Evolutionary conservation across 2,888 invertebrate species (phyloP).

Genomic region (Amblyjoppa fuscipennis): DNA sequence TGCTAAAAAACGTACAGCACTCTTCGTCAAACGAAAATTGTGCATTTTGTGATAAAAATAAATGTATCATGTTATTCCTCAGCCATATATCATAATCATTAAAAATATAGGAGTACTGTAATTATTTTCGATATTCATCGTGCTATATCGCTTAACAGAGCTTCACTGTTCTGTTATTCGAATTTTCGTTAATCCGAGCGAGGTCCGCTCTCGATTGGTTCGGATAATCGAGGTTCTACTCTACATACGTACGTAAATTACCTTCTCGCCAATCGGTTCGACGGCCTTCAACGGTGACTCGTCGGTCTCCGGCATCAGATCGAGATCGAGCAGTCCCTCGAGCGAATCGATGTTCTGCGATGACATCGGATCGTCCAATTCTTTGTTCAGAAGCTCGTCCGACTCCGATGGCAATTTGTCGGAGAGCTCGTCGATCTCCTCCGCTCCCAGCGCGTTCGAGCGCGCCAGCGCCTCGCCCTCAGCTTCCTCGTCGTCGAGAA

Average conservation of each 20-base stretch:
- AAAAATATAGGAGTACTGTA: no score
- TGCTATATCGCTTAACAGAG: no score
- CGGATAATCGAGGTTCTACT: no score
- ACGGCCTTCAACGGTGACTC: conserved; percentile 58
- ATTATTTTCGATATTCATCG: no score
- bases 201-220: no score
- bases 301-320: conserved; percentile 70
- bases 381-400: conserved; percentile 70
- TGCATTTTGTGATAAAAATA: no score
- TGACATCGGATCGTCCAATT: conserved; percentile 69
- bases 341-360: conserved; percentile 73
- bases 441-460: conserved; percentile 60
- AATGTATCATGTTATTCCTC: no score
- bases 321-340: conserved; percentile 73
- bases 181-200: no score
- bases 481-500: conserved; percentile 70
- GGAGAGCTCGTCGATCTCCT: conserved; percentile 50
- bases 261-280: conserved; percentile 59
- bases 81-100: no score
- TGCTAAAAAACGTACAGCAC: no score
- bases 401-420: conserved; percentile 70
- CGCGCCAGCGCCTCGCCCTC: conserved; percentile 56
- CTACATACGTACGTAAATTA: neutral
- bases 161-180: no score
- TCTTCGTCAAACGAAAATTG: no score